phyloP scores from a whole-genome alignment of 2,888 invertebrate species.

The Disparrhopalites patrizii region DNA sequence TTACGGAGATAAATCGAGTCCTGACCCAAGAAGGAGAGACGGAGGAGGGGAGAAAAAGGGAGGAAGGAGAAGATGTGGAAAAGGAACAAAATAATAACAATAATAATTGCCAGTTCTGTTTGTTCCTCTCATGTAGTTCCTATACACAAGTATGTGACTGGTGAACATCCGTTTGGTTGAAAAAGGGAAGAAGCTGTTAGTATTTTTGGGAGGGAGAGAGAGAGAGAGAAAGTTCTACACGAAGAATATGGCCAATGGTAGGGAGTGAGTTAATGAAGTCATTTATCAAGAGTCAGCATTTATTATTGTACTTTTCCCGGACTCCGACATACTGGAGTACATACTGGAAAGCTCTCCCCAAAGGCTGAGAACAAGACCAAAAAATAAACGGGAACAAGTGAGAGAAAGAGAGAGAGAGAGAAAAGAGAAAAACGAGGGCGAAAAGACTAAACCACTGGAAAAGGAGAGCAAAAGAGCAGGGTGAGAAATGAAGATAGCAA shows the following conservation, averaged over 20 bases:
- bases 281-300: slow-evolving; percentile 18
- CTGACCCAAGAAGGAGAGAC: not conserved
- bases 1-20: slow-evolving; percentile 3
- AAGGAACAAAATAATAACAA: not conserved
- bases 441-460: not conserved
- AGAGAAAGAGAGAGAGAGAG: no score
- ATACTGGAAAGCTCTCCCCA: no score
- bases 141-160: no score
- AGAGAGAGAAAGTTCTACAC: not conserved
- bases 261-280: slow-evolving; percentile 4
- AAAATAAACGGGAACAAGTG: no score
- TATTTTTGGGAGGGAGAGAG: not conserved
- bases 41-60: not conserved
- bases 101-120: slow-evolving; percentile 5
- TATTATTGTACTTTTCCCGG: not conserved
- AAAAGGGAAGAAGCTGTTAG: not conserved
- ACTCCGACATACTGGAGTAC: not conserved
- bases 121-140: no score
- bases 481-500: not conserved
- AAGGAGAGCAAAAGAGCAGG: not conserved
- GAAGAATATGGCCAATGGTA: slow-evolving; percentile 5
- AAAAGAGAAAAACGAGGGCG: no score
- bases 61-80: not conserved
- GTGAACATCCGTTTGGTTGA: no score
- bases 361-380: no score